A percentile compares a stretch with the other conserved stretches of the same genome.
These are phyloP conservation scores for Heliothis peltigera DNA, from an alignment of 2,888 invertebrate genomes.

Conservation along the genomic window DNA sequence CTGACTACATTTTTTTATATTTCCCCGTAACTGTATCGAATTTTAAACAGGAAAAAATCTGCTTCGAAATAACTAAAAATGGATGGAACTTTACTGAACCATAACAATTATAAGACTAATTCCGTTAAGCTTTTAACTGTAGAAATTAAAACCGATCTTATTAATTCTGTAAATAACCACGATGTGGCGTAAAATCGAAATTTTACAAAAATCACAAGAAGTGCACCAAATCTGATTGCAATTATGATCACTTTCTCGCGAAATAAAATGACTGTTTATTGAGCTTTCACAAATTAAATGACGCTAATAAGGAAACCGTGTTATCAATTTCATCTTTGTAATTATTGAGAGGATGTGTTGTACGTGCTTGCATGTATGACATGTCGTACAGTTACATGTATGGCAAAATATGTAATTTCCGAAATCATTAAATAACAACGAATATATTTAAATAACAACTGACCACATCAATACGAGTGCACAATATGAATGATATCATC, in stretches of 20 bases:
- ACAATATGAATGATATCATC: too few relatives aligned
- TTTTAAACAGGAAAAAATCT: too few relatives aligned
- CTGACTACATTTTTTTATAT: too few relatives aligned
- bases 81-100: too few relatives aligned
- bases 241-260: slow-evolving; percentile 41
- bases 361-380: neutral
- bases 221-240: slow-evolving; percentile 19
- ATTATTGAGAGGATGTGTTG: slow-evolving; percentile 7
- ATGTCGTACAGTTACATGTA: neutral
- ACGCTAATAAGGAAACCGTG: slow-evolving; percentile 24
- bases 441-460: too few relatives aligned
- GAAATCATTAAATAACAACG: too few relatives aligned
- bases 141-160: neutral
- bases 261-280: slow-evolving; percentile 25
- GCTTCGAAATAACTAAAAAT: too few relatives aligned
- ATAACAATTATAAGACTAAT: too few relatives aligned
- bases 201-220: slow-evolving; percentile 22
- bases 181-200: slow-evolving; percentile 27
- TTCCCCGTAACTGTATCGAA: too few relatives aligned
- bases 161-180: slow-evolving; percentile 4
- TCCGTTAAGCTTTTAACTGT: too few relatives aligned
- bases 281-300: slow-evolving; percentile 50
- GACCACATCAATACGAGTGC: too few relatives aligned
- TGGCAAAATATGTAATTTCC: too few relatives aligned
- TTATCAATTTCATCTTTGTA: slow-evolving; percentile 38